Base-by-base conservation (phyloP, 2,113 vertebrate species). In the Cranoglanis bouderius region DNA sequence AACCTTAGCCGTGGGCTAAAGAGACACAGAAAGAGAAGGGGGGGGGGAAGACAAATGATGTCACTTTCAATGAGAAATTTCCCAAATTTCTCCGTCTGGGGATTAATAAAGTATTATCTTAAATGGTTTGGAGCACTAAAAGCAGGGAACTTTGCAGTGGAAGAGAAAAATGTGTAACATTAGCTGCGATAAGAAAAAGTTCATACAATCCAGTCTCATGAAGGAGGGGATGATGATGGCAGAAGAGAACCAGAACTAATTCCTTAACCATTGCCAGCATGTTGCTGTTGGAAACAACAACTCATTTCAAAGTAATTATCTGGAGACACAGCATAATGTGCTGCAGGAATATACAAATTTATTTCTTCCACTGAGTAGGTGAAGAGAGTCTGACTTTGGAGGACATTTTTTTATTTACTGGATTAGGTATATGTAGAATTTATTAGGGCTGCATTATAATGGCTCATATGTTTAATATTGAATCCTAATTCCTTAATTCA, bases 1-100 rank as follows among this genome's bases (percentile, higher is more conserved):
- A 87, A 99, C 96, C n/a, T 95, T 96, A 10, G 97, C 95, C 72
- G 94, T 80, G 24, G 98, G 97, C 98, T 99, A 86, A 49, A 90
- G 89, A 89, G n/a, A 92, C 12, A 84, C 6, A 78, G 3, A 70
- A 26, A 85, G 14, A 46, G 29, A 77, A 40, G 49, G 14, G 83
- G 3, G 3, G 43, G 43, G 2, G n/a, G n/a, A 9, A 8, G 46
- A 40, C 4, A 26, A 38, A 24, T 59, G 14, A 82, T 57, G 1
- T 8, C 8, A 59, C 32, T 14, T 59, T 9, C 6, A 6, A 19
- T 24, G 81, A 83, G 24, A 61, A 83, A n/a, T n/a, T n/a, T n/a
- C n/a, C n/a, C n/a, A n/a, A n/a, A n/a, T n/a, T n/a, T n/a, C n/a
- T n/a, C n/a, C n/a, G n/a, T n/a, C n/a, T n/a, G n/a, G n/a, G n/a